Conservation (phyloP, 2,113 vertebrate species). For the Chrysochloris asiatica region DNA sequence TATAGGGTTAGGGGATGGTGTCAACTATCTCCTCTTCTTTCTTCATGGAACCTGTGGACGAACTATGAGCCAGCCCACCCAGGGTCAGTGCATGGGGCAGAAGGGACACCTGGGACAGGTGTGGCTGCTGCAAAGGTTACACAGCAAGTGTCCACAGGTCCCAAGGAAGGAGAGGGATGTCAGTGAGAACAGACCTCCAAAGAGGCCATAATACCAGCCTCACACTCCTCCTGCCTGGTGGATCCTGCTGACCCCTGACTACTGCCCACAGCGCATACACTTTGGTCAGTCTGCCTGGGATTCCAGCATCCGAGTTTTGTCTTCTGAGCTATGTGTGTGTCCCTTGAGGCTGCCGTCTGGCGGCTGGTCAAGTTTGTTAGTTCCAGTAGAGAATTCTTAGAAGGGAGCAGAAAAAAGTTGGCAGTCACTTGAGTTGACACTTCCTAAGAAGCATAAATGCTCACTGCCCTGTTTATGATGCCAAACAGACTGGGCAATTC, state of each 20-base stretch:
- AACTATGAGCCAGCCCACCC: background rate
- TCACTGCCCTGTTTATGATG: background rate
- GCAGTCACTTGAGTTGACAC: background rate
- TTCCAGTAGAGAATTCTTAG: background rate
- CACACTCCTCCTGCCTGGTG: background rate
- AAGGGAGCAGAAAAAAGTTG: background rate
- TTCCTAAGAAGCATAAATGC: background rate
- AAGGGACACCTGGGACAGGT: background rate
- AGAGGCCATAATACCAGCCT: background rate
- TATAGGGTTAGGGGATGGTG: background rate
- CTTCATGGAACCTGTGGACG: background rate
- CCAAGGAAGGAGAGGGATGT: background rate
- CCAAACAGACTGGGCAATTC: rapidly evolving
- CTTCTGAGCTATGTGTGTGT: background rate
- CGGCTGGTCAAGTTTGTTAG: background rate
- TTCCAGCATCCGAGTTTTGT: background rate
- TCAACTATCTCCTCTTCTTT: background rate
- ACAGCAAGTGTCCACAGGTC: background rate
- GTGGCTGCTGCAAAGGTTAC: background rate
- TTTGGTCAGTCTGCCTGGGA: background rate
- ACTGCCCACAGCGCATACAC: background rate
- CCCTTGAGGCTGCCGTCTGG: background rate
- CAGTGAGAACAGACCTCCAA: background rate
- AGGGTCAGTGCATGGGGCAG: background rate
- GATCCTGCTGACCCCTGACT: background rate